phyloP scores from a whole-genome alignment of 2,113 vertebrate species.

The Leptocoma aspasia region DNA sequence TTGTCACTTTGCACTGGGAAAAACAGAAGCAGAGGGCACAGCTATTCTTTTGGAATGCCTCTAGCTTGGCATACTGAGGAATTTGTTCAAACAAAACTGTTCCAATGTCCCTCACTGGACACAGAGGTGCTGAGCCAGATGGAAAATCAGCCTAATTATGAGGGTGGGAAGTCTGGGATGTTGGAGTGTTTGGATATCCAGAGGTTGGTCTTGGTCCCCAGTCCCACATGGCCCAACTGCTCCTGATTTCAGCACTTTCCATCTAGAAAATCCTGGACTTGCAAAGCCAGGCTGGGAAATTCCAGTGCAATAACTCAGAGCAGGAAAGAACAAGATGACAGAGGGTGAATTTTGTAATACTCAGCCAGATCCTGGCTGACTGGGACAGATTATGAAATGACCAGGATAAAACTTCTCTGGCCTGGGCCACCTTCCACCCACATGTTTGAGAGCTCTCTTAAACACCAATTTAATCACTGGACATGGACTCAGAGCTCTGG shows the following conservation, averaged over 20 bases:
- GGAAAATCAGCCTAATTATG: neutral
- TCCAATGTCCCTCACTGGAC: neutral
- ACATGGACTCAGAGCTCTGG: neutral
- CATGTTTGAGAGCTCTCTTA: neutral
- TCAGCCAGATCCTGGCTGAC: neutral
- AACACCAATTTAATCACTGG: neutral
- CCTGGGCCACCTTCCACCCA: neutral
- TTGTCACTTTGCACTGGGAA: neutral
- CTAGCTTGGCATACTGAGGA: neutral
- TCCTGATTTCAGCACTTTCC: neutral
- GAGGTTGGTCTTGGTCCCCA: neutral
- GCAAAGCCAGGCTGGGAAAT: neutral
- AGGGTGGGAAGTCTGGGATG: neutral
- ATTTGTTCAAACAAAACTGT: neutral
- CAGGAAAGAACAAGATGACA: neutral
- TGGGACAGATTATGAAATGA: neutral
- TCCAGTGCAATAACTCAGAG: neutral
- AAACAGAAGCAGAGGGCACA: neutral
- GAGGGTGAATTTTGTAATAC: neutral
- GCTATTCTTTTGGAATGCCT: too few relatives aligned
- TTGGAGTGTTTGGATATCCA: neutral
- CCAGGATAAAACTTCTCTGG: neutral
- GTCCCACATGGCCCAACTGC: fast-evolving
- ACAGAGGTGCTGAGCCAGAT: neutral
- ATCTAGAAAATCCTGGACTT: neutral